A percentile compares a stretch with the other conserved stretches of the same genome.
Evolutionary conservation across 2,113 vertebrate genomes (phyloP).

Genomic region (Bufo gargarizans): DNA sequence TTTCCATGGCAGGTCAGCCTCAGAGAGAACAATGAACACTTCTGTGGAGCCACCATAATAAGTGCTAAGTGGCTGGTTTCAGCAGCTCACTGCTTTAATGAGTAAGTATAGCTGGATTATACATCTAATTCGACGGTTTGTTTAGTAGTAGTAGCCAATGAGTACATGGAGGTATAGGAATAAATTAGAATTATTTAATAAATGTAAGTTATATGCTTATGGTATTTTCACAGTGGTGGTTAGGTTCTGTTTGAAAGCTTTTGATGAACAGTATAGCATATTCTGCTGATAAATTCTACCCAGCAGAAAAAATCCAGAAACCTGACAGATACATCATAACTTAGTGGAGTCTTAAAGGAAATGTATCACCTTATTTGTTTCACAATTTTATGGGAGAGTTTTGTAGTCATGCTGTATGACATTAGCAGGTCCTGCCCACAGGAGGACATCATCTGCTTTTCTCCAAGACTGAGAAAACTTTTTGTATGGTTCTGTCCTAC

Average conservation of each 20-base stretch:
- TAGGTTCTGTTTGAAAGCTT: not conserved
- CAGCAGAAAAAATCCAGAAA: too few relatives aligned
- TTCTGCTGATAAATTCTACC: too few relatives aligned
- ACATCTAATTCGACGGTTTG: not conserved
- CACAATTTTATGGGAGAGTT: too few relatives aligned
- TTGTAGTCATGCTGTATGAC: too few relatives aligned
- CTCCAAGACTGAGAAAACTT: too few relatives aligned
- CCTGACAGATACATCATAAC: too few relatives aligned
- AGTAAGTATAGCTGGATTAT: constrained; percentile 69
- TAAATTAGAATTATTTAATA: not conserved
- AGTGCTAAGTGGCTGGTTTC: constrained; percentile 84
- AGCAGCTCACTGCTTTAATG: constrained; percentile 91
- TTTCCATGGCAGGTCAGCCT: constrained; percentile 96
- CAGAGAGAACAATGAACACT: constrained; percentile 78
- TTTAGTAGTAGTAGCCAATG: not conserved
- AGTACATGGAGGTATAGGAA: not conserved
- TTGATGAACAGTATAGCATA: not conserved
- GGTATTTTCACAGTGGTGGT: not conserved
- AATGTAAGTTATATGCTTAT: not conserved
- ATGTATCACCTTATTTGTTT: too few relatives aligned
- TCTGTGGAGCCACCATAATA: constrained; percentile 87
- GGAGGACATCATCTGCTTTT: too few relatives aligned
- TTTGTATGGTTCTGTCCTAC: too few relatives aligned
- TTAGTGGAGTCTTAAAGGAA: too few relatives aligned
- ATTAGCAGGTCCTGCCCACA: too few relatives aligned